These are phyloP conservation scores for Xenopus borealis DNA, from an alignment of 2,113 vertebrate species.

Conservation along the genomic window DNA sequence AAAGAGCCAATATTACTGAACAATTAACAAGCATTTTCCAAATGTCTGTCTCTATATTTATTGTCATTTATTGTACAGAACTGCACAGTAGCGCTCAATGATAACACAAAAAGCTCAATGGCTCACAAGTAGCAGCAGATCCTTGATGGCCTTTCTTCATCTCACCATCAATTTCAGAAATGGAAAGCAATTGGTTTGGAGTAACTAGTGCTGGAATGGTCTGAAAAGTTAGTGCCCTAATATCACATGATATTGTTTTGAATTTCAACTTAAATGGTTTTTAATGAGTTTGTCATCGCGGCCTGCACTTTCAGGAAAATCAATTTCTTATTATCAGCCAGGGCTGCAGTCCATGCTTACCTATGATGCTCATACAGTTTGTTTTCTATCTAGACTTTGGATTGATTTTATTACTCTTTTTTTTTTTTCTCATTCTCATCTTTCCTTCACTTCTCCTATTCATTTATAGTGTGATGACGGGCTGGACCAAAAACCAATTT, in stretches of 20 bases:
- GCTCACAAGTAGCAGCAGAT: too few species aligned
- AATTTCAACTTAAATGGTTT: constrained; percentile 22
- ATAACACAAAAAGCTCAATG: too few species aligned
- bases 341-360: background rate
- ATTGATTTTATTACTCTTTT: constrained; percentile 15
- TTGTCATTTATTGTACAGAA: too few species aligned
- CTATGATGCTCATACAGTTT: background rate
- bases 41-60: too few species aligned
- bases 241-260: constrained; percentile 7
- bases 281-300: constrained; percentile 29
- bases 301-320: constrained; percentile 13
- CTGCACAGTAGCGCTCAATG: too few species aligned
- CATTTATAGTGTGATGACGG: background rate
- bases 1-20: too few species aligned
- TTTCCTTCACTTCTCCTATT: background rate
- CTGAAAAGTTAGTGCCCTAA: background rate
- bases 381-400: constrained; percentile 5
- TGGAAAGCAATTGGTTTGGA: too few species aligned
- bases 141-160: too few species aligned
- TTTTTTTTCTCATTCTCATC: background rate
- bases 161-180: too few species aligned
- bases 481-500: background rate
- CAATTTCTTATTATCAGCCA: constrained; percentile 11
- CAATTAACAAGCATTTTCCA: background rate
- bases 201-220: too few species aligned